phyloP scores from a whole-genome alignment of 1,140 invertebrate species.

The Nautilus pompilius region DNA sequence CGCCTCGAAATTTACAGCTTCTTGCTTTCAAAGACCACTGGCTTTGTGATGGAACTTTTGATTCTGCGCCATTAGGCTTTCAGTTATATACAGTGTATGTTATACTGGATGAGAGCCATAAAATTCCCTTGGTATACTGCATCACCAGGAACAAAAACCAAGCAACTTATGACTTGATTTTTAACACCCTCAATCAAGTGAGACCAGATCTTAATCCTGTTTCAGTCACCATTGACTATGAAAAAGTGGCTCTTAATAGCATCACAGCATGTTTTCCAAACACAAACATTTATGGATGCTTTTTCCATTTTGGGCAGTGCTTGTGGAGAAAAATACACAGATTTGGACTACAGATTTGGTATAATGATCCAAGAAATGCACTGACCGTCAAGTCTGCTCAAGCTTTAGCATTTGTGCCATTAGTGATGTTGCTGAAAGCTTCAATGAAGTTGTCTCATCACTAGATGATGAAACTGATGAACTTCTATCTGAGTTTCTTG shows the following conservation, averaged over 20 bases:
- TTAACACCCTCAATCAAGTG: not conserved
- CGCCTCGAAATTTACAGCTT: not conserved
- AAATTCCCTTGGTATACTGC: not conserved
- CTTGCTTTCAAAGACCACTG: not conserved
- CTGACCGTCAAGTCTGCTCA: no score
- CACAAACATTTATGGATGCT: not conserved
- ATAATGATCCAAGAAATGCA: not conserved
- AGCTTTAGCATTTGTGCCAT: no score
- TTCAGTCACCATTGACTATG: not conserved
- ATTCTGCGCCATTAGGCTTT: not conserved
- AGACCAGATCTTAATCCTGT: not conserved
- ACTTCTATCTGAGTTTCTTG: not conserved
- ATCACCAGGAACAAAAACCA: constrained; percentile 1
- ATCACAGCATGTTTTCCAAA: constrained; percentile 1
- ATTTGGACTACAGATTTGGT: not conserved
- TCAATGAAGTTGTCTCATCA: no score
- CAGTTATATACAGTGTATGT: not conserved
- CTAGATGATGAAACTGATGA: no score
- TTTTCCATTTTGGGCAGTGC: not conserved
- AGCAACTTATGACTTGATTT: constrained; percentile 3
- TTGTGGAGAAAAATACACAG: not conserved
- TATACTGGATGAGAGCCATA: not conserved
- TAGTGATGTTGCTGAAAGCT: no score
- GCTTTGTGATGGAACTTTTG: not conserved
- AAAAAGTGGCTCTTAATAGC: not conserved